These are phyloP conservation scores for Chouioia cunea DNA, from an alignment of 2,888 invertebrate species.

Conservation along the genomic window DNA sequence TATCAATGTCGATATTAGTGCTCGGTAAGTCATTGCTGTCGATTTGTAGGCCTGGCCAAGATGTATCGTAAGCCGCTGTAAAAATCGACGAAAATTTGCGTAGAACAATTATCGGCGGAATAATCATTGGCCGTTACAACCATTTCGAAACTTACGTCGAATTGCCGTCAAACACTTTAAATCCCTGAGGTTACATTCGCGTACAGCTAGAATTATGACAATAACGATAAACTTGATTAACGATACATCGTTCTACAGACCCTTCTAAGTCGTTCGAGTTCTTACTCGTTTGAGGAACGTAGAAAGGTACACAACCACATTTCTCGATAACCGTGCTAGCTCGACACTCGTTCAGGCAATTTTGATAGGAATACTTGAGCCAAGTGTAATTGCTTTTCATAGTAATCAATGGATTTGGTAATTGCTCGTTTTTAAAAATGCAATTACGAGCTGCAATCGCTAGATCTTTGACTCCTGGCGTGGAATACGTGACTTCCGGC, in stretches of 20 bases:
- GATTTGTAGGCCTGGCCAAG: conserved; percentile 66
- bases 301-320: conserved; percentile 41
- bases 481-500: conserved; percentile 76
- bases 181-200: conserved; percentile 71
- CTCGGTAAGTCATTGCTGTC: conserved; percentile 33
- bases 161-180: conserved; percentile 68
- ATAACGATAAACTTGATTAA: too few relatives aligned
- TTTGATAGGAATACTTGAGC: conserved; percentile 28
- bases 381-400: conserved; percentile 56
- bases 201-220: conserved; percentile 55
- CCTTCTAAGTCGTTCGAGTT: too few relatives aligned
- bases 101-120: background rate
- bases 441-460: conserved; percentile 72
- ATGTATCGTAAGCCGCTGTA: conserved; percentile 60
- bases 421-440: conserved; percentile 72
- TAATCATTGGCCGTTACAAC: too few relatives aligned
- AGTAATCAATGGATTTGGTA: background rate
- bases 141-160: conserved; percentile 16
- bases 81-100: conserved; percentile 17
- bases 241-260: too few relatives aligned
- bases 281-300: conserved; percentile 45
- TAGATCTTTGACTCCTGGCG: conserved; percentile 71
- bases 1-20: background rate
- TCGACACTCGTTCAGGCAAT: conserved; percentile 39
- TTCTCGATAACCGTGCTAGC: background rate